Evolutionary conservation across 1,140 invertebrate genomes (phyloP).

Genomic region (Dendrolimus kikuchii): DNA sequence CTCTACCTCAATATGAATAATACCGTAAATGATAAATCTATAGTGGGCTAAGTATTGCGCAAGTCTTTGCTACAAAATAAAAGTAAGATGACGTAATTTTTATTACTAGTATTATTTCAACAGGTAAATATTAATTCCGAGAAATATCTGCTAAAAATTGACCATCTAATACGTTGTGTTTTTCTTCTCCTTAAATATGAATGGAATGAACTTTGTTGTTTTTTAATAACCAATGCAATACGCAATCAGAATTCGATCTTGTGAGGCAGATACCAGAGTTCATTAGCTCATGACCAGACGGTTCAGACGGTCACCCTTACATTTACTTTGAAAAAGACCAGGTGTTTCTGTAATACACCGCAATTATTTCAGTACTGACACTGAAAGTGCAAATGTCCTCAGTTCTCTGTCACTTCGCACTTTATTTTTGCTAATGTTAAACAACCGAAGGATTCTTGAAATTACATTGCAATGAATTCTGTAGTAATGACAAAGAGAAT

Average conservation of each 20-base stretch:
- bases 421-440: slow-evolving; percentile 10
- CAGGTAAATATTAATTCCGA: too few species aligned
- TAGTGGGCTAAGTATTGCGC: too few species aligned
- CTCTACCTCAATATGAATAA: too few species aligned
- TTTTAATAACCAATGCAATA: background rate
- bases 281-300: slow-evolving; percentile 1
- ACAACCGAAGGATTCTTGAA: slow-evolving; percentile 8
- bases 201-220: too few species aligned
- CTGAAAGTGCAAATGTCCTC: slow-evolving; percentile 12
- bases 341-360: slow-evolving; percentile 3
- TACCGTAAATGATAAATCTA: too few species aligned
- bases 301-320: slow-evolving; percentile 6
- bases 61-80: too few species aligned
- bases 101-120: too few species aligned
- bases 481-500: slow-evolving; percentile 4
- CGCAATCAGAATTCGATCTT: slow-evolving; percentile 3
- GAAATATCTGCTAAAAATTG: too few species aligned
- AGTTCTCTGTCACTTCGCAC: slow-evolving; percentile 4
- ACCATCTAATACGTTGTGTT: too few species aligned
- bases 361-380: slow-evolving; percentile 4
- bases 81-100: too few species aligned
- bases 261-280: slow-evolving; percentile 1
- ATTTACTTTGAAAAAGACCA: slow-evolving; percentile 4
- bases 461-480: slow-evolving; percentile 2
- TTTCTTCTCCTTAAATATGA: too few species aligned